Percentiles rank a stretch among this genome's conserved stretches.
Evolutionary conservation across 2,888 invertebrate genomes (phyloP).

Genomic region (Tricholauxania praeusta): DNA sequence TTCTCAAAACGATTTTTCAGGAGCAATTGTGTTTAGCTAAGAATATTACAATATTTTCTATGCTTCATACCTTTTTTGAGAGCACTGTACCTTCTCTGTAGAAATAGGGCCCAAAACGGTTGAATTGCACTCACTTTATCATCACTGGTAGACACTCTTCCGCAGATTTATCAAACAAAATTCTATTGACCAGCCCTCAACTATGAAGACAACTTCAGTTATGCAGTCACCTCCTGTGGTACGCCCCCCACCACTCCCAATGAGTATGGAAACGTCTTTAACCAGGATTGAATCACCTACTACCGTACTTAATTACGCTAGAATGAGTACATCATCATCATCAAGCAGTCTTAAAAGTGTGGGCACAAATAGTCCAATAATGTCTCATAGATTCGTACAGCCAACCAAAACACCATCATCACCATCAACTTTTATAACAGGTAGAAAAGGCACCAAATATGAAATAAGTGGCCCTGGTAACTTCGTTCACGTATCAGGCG

Average conservation of each 20-base stretch:
- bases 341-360: slow-evolving; percentile 53
- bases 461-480: slow-evolving; percentile 60
- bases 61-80: no score
- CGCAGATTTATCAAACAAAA: background rate
- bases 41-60: no score
- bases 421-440: slow-evolving; percentile 54
- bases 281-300: slow-evolving; percentile 25
- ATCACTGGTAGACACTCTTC: background rate
- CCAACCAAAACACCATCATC: slow-evolving; percentile 47
- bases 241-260: slow-evolving; percentile 52
- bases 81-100: no score
- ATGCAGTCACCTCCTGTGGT: slow-evolving; percentile 50
- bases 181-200: slow-evolving; percentile 45
- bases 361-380: slow-evolving; percentile 30
- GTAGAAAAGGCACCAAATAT: slow-evolving; percentile 55
- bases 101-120: no score
- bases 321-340: slow-evolving; percentile 54
- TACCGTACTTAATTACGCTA: slow-evolving; percentile 35
- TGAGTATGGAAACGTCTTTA: no score
- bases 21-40: no score
- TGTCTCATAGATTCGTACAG: slow-evolving; percentile 40
- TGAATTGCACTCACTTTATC: no score
- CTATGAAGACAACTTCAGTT: slow-evolving; percentile 53
- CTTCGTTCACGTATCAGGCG: slow-evolving; percentile 59
- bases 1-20: no score